Evolutionary conservation across 2,888 invertebrate genomes (phyloP), one percentile per base, ranked within the genome.

Genomic region (Pelosia muscerda): DNA sequence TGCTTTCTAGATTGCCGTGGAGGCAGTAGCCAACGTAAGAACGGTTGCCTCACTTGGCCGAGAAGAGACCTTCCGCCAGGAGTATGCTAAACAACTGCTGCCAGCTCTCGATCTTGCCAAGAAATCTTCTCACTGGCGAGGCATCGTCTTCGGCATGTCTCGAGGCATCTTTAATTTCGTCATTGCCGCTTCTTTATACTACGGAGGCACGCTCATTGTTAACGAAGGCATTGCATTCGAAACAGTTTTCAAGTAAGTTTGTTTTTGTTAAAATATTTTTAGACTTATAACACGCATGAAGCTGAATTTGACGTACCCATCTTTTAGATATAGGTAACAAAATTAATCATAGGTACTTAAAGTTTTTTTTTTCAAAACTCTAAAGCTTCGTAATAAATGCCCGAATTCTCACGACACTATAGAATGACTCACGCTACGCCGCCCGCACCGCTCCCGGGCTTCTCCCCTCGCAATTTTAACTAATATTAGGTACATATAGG

Each of bases 11-110:
- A 93, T 97, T 70, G 97, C 97, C 8, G 97, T 97, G 19, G 98
- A 98, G 89, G 97, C 97, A 3, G 97, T 98, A 1, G 95, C 96
- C 9, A 97, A 97, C 81, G 96, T 97, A 10, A 95, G 97, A 55
- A 98, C 98, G 0, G 97, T 97, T 0, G 97, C 96, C 0, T 96
- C 97, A 0, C 88, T 97, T 25, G 96, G 97, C 1, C 94, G 96
- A 42, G 98, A 98, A 88, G 94, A 96, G 25, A 95, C 95, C 34
- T 97, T 98, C 88, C 95, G 96, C 54, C 78, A 90, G 0, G 95
- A 96, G 65, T 98, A 97, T 84, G 95, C 96, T 2, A 88, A 88
- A 0, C 95, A 96, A 72, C 89, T 98, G 11, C 75, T 87, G 31
- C 96, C 96, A 0, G 96, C 97, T 0, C 94, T 97, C 64, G 82